Base-by-base conservation (phyloP, 2,888 invertebrate species). In the Siphlonurus alternatus region DNA sequence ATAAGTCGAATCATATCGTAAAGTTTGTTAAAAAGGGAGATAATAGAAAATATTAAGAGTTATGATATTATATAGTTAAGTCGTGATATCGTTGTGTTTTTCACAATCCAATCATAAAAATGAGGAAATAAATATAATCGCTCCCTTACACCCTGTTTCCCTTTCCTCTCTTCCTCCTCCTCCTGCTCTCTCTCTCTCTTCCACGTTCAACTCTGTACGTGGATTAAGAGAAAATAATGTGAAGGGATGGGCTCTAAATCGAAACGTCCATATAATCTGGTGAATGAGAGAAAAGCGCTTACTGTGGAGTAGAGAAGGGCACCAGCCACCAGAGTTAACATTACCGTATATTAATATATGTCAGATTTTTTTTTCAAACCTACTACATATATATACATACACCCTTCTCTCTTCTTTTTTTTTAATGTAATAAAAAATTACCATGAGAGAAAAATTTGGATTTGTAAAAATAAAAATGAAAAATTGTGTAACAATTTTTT, bases 371-470 rank as follows among this genome's bases (percentile, higher is more conserved):
- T n/a, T n/a, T n/a, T n/a, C n/a, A n/a, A n/a, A n/a, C n/a, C n/a
- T n/a, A n/a, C n/a, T n/a, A n/a, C n/a, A n/a, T n/a, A n/a, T n/a
- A n/a, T n/a, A n/a, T n/a, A n/a, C 15, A 38, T 15, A 38, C 38
- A 38, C 38, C 38, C 38, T 38, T 38, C 38, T 38, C 15, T 38
- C 5, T 38, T 38, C 5, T 38, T 10, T 38, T 10, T 38, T 56
- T 22, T 5, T n/a, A 56, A 56, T 56, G 56, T 56, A 56, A 56
- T 56, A 56, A 56, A 56, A 56, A 56, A 56, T 56, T 56, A 56
- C 19, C 56, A 22, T 7, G n/a, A 22, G 19, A 56, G 56, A 56
- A 22, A 56, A 56, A 38, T 38, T 38, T 38, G 38, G 38, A 38
- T 38, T 38, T 38, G 38, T 38, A 38, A 38, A 38, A 38, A 38